Evolutionary conservation across 1,140 invertebrate genomes (phyloP).

Genomic region (Drosophila bipectinata): DNA sequence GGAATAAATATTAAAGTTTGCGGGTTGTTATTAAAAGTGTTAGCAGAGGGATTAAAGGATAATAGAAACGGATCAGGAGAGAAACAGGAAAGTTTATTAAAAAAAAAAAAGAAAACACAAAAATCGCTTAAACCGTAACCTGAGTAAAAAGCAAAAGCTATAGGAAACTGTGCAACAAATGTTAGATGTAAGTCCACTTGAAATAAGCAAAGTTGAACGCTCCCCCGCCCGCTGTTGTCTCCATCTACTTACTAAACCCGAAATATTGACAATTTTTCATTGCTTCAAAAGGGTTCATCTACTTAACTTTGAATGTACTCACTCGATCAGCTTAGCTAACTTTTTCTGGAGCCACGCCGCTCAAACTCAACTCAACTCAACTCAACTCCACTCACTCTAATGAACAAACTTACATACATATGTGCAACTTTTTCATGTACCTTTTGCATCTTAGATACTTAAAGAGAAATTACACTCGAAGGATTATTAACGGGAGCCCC

Average conservation of each 20-base stretch:
- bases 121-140: conserved; percentile 66
- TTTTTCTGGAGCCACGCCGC: conserved; percentile 32
- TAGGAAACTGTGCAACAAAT: conserved; percentile 48
- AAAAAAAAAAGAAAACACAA: conserved; percentile 45
- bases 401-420: conserved; percentile 55
- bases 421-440: conserved; percentile 76
- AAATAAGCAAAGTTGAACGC: conserved; percentile 49
- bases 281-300: conserved; percentile 28
- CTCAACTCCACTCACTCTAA: conserved; percentile 25
- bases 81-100: conserved; percentile 32
- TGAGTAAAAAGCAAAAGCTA: conserved; percentile 49
- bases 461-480: conserved; percentile 36
- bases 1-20: conserved; percentile 24
- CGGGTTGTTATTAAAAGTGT: conserved; percentile 57
- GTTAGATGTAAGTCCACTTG: conserved; percentile 64
- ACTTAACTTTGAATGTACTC: conserved; percentile 35
- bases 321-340: conserved; percentile 42
- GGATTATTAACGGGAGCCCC: conserved; percentile 37
- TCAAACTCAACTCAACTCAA: conserved; percentile 15
- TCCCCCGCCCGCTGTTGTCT: conserved; percentile 20
- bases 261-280: conserved; percentile 11
- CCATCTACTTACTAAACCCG: conserved; percentile 22
- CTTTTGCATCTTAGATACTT: conserved; percentile 79
- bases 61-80: conserved; percentile 7
- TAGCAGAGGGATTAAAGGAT: conserved; percentile 16